These are phyloP conservation scores for Heliconius hewitsoni DNA, from an alignment of 1,140 invertebrate genomes.

Conservation along the genomic window DNA sequence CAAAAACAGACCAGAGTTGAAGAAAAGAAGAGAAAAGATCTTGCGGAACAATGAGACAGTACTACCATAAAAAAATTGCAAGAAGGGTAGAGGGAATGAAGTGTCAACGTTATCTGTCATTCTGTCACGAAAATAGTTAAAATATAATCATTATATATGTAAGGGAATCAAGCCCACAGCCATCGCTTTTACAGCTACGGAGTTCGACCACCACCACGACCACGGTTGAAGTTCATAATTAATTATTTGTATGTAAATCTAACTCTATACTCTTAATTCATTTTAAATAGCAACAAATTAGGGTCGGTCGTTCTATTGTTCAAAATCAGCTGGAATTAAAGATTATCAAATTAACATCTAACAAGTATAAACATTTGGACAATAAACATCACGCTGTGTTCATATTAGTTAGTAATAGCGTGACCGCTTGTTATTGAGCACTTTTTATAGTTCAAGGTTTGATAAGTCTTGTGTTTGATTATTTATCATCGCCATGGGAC, in stretches of 20 bases:
- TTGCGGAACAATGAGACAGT: too few species aligned
- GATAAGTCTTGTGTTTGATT: neutral
- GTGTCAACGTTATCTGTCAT: too few species aligned
- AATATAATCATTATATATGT: too few species aligned
- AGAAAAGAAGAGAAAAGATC: too few species aligned
- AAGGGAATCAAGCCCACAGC: too few species aligned
- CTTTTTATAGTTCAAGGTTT: conserved; percentile 60
- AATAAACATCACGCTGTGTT: conserved; percentile 36
- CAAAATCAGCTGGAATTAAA: neutral
- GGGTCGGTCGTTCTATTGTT: neutral
- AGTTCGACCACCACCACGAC: too few species aligned
- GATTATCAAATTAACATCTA: conserved; percentile 4
- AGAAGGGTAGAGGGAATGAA: too few species aligned
- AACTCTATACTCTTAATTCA: neutral
- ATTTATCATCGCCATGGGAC: neutral
- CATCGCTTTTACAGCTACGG: too few species aligned
- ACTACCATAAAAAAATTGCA: too few species aligned
- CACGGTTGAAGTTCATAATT: rapidly evolving
- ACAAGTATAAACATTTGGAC: conserved; percentile 8
- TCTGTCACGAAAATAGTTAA: too few species aligned
- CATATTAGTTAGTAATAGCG: conserved; percentile 52
- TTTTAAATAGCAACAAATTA: conserved; percentile 5
- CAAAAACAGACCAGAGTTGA: too few species aligned
- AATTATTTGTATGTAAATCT: neutral
- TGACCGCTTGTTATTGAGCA: conserved; percentile 54